A percentile compares a stretch with the other conserved stretches of the same genome.
Conservation (phyloP, 2,113 vertebrate genomes). For the Aegotheles bennettii region DNA sequence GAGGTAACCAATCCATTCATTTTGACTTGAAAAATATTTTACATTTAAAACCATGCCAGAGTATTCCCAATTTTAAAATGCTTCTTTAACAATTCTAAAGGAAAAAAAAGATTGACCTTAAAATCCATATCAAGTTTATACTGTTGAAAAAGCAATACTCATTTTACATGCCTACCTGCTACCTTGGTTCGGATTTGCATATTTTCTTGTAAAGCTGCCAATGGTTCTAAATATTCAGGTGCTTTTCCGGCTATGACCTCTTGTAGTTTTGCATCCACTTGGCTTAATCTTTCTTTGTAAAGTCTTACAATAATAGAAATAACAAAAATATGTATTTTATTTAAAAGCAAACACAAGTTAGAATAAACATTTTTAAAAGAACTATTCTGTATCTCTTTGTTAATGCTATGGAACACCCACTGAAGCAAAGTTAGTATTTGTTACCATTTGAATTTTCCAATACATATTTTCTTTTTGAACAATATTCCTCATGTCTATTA, state of each 20-base stretch:
- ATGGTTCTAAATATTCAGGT: constrained; percentile 94
- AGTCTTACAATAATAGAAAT: constrained; percentile 79
- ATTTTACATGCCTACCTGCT: constrained; percentile 81
- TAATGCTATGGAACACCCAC: neutral
- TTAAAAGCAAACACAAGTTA: constrained; percentile 5
- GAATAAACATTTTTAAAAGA: neutral
- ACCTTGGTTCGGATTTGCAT: constrained; percentile 99
- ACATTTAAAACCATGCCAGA: neutral
- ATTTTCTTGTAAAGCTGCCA: constrained; percentile 97
- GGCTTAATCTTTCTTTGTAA: constrained; percentile 95
- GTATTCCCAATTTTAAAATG: neutral
- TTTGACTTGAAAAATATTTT: neutral
- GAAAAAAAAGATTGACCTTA: neutral
- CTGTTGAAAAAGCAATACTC: constrained; percentile 12
- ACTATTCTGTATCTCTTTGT: neutral
- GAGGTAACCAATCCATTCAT: neutral
- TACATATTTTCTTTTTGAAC: neutral
- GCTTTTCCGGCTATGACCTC: constrained; percentile 97
- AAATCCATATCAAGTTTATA: neutral
- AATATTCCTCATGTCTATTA: neutral
- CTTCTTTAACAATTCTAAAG: neutral
- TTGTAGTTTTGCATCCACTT: constrained; percentile 97
- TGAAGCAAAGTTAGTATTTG: neutral
- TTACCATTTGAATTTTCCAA: neutral
- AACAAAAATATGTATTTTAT: neutral